phyloP scores from a whole-genome alignment of 2,888 invertebrate species.

The Caenorhabditis sp. region DNA sequence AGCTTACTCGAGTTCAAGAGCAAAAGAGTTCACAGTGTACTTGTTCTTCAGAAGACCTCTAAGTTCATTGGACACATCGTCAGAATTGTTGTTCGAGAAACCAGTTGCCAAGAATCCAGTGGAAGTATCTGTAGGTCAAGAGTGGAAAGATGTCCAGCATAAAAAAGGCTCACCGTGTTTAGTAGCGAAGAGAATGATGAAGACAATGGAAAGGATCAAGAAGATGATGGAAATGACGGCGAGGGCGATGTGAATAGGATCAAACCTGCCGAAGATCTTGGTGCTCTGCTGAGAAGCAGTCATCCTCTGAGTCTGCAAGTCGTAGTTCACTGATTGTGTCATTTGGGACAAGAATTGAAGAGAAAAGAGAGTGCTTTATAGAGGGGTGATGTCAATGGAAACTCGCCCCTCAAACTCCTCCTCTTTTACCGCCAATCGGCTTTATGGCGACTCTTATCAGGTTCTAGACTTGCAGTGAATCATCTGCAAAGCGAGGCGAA shows the following conservation, averaged over 20 bases:
- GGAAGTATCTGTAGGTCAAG: constrained; percentile 35
- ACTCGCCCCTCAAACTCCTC: constrained; percentile 1
- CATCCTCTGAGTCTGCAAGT: constrained; percentile 48
- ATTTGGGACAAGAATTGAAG: neutral
- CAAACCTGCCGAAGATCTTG: constrained; percentile 44
- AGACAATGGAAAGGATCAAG: constrained; percentile 51
- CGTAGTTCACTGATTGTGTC: constrained; percentile 44
- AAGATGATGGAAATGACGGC: constrained; percentile 46
- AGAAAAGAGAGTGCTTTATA: constrained; percentile 20
- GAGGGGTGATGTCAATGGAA: constrained; percentile 5
- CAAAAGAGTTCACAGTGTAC: constrained; percentile 45
- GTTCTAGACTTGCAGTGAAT: constrained; percentile 27
- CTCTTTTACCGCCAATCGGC: constrained; percentile 20
- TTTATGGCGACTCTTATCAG: constrained; percentile 30
- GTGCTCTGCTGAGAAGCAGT: constrained; percentile 16
- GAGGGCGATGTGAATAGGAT: constrained; percentile 47
- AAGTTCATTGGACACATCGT: constrained; percentile 12
- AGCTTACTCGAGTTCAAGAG: constrained; percentile 36
- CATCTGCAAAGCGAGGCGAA: constrained; percentile 5
- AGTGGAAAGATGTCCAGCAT: neutral
- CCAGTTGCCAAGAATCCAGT: constrained; percentile 41
- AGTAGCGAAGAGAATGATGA: constrained; percentile 53
- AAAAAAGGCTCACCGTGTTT: constrained; percentile 40
- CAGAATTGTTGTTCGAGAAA: constrained; percentile 23
- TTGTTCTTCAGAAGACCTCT: constrained; percentile 39